Conservation (phyloP, 2,888 invertebrate species). For the Pyrgus malvae region DNA sequence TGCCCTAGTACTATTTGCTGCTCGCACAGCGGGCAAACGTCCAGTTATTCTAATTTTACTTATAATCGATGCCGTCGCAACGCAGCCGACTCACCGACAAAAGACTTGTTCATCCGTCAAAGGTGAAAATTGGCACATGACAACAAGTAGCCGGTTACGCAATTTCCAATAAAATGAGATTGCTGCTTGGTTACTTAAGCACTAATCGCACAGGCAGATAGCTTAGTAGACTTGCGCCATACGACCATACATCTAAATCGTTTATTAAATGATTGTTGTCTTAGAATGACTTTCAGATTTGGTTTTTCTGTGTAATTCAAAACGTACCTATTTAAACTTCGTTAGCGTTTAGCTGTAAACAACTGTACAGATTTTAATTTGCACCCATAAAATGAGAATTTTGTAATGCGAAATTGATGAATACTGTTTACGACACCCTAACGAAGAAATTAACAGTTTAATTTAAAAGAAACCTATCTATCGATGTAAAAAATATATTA, state of each 20-base stretch:
- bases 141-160: slow-evolving; percentile 17
- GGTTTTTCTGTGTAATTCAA: background rate
- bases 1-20: slow-evolving; percentile 81
- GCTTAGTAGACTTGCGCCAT: slow-evolving; percentile 3
- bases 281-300: background rate
- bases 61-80: slow-evolving; percentile 79
- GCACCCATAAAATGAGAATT: no score
- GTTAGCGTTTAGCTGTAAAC: no score
- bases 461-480: no score
- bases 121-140: slow-evolving; percentile 47
- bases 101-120: slow-evolving; percentile 63
- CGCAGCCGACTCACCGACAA: slow-evolving; percentile 67
- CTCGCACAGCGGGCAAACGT: slow-evolving; percentile 75
- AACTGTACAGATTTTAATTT: no score
- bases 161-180: slow-evolving; percentile 18
- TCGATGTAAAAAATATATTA: no score
- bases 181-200: slow-evolving; percentile 16
- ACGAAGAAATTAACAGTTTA: no score
- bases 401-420: no score
- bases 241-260: background rate
- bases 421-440: no score
- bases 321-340: no score
- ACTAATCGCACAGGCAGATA: slow-evolving; percentile 7
- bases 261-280: background rate
- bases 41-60: slow-evolving; percentile 82